Evolutionary conservation across 2,888 invertebrate species (phyloP).

Genomic region (Diploptera punctata): DNA sequence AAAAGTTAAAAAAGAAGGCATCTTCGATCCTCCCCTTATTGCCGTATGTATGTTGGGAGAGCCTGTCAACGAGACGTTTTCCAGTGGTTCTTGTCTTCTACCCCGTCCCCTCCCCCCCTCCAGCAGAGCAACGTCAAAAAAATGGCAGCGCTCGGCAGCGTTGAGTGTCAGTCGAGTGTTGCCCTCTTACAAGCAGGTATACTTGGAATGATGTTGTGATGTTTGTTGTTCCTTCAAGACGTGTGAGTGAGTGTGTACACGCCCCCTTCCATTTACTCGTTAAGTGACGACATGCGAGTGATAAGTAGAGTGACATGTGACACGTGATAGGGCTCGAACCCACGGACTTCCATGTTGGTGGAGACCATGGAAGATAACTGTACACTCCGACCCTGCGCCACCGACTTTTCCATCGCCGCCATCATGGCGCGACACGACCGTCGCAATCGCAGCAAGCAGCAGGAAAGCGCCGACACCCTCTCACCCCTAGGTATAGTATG

Average conservation of each 20-base stretch:
- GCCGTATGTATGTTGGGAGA: not conserved
- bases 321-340: not conserved
- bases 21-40: conserved; percentile 1
- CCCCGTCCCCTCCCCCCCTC: conserved; percentile 47
- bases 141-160: conserved; percentile 61
- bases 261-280: too few relatives aligned
- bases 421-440: conserved; percentile 82
- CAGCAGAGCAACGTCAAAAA: conserved; percentile 49
- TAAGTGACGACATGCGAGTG: too few relatives aligned
- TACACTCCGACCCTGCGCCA: conserved; percentile 74
- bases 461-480: conserved; percentile 44
- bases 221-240: too few relatives aligned
- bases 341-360: not conserved
- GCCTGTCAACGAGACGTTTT: conserved; percentile 43
- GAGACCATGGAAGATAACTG: conserved; percentile 41
- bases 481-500: conserved; percentile 54
- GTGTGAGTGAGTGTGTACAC: not conserved
- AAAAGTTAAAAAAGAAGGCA: not conserved
- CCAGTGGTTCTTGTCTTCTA: conserved; percentile 46
- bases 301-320: too few relatives aligned
- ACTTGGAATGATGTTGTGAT: too few relatives aligned
- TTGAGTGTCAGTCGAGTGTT: conserved; percentile 30
- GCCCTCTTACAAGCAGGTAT: too few relatives aligned
- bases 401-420: conserved; percentile 95
- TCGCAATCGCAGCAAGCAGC: conserved; percentile 47